Base-by-base conservation (phyloP, 2,888 invertebrate genomes). In the Corythucha ciliata region DNA sequence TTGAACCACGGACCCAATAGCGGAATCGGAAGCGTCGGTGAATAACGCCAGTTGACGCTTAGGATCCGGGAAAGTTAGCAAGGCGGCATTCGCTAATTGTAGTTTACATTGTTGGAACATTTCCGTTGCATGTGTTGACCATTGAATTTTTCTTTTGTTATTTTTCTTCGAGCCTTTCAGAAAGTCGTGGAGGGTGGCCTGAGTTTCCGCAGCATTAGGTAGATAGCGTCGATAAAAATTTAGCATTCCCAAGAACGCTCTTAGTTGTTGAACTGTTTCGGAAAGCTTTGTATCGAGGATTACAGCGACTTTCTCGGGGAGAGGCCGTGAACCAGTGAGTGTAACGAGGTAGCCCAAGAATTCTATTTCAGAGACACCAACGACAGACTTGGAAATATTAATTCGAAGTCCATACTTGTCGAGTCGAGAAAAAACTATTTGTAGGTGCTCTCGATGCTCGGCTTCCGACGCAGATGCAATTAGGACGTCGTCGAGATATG, bases 161-260 rank as follows among this genome's bases (percentile, higher is more conserved):
- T 14, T 37, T 10, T 37, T 39, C 32, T 20, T 29, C 2, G 60
- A 37, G 1, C 54, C 48, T 42, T 40, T 16, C 2, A 48, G 18
- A 20, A 27, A 48, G n/a, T 48, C 40, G 37, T 48, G 26, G 22
- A 21, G 50, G 6, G 55, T 52, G 16, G 51, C 24, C 10, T 59
- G 51, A 10, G 42, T 44, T 41, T 44, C 32, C 0, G 55, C 57
- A 12, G 59, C 60, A 21, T 59, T 33, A 14, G 34, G 14, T 1
- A 69, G 56, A 54, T 63, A 68, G 5, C 63, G 48, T 3, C 68
- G 50, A 29, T 66, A 67, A 57, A 65, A 66, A 53, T 66, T 68
- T 0, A 66, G n/a, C 62, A 66, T 65, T 1, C 65, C 66, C 1
- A 68, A 37, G 54, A 65, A 66, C 4, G 58, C 52, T 4, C 62